A percentile compares a stretch with the other conserved stretches of the same genome.
phyloP scores from a whole-genome alignment of 2,888 invertebrate genomes.

The Trissonchulus latispiculum region DNA sequence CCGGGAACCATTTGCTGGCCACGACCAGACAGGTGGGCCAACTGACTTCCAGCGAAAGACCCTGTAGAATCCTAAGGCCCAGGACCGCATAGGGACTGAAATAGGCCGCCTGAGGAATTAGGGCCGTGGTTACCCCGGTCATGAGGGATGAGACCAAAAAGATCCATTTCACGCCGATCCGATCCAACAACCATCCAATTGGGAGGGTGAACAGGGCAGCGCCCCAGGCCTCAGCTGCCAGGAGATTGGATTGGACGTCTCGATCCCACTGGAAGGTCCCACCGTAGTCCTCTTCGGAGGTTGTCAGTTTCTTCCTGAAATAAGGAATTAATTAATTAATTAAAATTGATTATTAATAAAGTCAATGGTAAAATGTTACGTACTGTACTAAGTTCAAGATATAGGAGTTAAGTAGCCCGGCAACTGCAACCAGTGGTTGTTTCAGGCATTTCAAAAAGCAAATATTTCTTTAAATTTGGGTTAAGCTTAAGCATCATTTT shows the following conservation, averaged over 20 bases:
- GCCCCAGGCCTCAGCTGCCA: constrained; percentile 4
- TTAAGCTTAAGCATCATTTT: too few relatives aligned
- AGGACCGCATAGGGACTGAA: background rate
- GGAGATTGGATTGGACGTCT: background rate
- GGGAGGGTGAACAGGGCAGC: background rate
- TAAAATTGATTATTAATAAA: too few relatives aligned
- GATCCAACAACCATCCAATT: background rate
- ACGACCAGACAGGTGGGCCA: background rate
- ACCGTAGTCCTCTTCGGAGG: background rate
- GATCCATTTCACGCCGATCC: background rate
- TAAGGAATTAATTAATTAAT: too few relatives aligned
- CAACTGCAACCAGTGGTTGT: too few relatives aligned
- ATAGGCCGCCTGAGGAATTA: background rate
- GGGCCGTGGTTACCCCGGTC: background rate
- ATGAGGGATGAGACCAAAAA: background rate
- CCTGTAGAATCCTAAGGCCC: background rate
- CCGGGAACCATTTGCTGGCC: background rate
- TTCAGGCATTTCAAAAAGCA: too few relatives aligned
- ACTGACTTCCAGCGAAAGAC: background rate
- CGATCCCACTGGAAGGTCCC: constrained; percentile 9
- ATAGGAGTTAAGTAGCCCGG: too few relatives aligned
- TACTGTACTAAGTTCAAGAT: too few relatives aligned
- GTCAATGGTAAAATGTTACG: too few relatives aligned
- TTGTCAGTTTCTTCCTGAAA: background rate
- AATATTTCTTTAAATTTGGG: too few relatives aligned